phyloP scores from a whole-genome alignment of 2,797 vertebrate genomes.

The Cuniculus paca region DNA sequence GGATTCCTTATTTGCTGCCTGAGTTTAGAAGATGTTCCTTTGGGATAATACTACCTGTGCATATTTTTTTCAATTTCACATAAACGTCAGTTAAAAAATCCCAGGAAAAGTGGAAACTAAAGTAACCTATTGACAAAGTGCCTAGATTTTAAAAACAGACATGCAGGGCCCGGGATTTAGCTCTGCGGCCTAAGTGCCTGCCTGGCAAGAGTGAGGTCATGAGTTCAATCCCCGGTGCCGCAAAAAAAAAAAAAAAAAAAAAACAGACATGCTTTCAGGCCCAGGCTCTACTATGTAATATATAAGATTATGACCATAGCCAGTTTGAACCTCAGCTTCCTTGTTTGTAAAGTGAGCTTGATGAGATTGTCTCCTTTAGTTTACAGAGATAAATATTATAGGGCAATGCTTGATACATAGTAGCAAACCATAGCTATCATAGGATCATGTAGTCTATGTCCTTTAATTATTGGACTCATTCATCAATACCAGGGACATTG shows the following conservation, averaged over 20 bases:
- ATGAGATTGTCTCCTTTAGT: background rate
- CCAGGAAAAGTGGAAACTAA: background rate
- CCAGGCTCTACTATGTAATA: background rate
- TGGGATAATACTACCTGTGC: background rate
- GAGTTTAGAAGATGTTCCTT: conserved; percentile 14
- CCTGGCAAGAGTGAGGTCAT: no score
- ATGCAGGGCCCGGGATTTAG: no score
- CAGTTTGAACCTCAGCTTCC: background rate
- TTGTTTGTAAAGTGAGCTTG: background rate
- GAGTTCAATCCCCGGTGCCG: no score
- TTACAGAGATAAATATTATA: background rate
- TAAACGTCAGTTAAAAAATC: background rate
- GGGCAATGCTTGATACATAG: background rate
- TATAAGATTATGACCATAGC: background rate
- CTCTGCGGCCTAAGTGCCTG: no score
- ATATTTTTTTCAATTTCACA: background rate
- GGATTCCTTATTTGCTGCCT: background rate
- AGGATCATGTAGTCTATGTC: background rate
- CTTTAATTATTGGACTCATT: background rate
- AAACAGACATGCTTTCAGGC: background rate
- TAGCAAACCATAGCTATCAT: background rate
- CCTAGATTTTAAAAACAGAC: background rate
- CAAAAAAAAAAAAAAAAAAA: no score
- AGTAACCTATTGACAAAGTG: background rate
- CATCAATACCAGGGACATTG: background rate